Evolutionary conservation across 2,113 vertebrate genomes (phyloP).

Genomic region (Lepus americanus): DNA sequence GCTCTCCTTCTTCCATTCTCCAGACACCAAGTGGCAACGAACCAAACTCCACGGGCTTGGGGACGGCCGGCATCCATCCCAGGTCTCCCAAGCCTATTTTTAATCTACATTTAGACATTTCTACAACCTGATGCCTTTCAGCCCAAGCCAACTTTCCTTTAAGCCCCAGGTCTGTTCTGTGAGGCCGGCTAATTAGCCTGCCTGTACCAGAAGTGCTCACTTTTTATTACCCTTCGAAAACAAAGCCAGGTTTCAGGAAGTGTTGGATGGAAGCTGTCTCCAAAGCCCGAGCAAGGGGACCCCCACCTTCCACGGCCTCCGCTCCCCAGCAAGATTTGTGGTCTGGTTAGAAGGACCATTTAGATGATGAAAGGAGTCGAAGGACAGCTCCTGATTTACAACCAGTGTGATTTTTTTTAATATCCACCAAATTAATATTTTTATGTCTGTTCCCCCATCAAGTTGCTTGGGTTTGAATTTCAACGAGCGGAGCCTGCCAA

Average conservation of each 20-base stretch:
- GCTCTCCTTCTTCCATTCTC: neutral
- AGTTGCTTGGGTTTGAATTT: constrained; percentile 81
- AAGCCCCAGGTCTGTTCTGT: constrained; percentile 61
- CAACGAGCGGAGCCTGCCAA: constrained; percentile 81
- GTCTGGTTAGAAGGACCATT: constrained; percentile 79
- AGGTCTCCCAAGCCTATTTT: constrained; percentile 17
- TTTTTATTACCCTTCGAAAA: constrained; percentile 85
- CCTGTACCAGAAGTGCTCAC: constrained; percentile 75
- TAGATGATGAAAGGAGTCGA: constrained; percentile 81
- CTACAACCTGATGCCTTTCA: constrained; percentile 67
- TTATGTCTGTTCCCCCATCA: constrained; percentile 81
- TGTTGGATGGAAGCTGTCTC: constrained; percentile 83
- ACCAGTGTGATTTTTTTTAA: constrained; percentile 78
- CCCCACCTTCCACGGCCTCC: constrained; percentile 64
- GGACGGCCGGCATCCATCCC: neutral
- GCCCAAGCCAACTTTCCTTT: constrained; percentile 74
- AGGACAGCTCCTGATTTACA: constrained; percentile 80
- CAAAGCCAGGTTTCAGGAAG: constrained; percentile 85
- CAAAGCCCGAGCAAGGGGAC: constrained; percentile 79
- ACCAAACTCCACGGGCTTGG: neutral
- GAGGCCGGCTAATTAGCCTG: constrained; percentile 80
- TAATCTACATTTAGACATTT: constrained; percentile 68
- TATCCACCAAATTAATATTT: constrained; percentile 80
- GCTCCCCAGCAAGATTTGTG: constrained; percentile 72
- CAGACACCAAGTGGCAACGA: neutral